Conservation (phyloP, 2,797 vertebrate genomes). For the Enteromius thamalakanensis region DNA sequence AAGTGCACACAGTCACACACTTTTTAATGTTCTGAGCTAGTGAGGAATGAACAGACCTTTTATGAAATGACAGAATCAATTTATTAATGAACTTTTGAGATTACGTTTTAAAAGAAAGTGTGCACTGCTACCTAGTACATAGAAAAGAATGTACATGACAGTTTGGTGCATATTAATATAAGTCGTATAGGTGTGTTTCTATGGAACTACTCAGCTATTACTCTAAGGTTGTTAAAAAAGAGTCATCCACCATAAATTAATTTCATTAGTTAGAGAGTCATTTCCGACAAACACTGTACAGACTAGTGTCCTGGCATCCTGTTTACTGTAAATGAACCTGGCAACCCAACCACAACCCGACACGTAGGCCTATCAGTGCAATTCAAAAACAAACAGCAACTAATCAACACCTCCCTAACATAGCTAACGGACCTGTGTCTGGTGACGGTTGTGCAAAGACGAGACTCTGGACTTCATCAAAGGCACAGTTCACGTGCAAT, state of each 20-base stretch:
- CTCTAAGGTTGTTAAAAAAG: neutral
- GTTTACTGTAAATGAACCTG: slow-evolving; percentile 7
- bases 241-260: slow-evolving; percentile 4
- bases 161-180: neutral
- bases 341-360: neutral
- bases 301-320: neutral
- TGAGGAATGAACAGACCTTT: neutral
- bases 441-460: neutral
- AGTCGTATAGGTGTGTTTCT: neutral
- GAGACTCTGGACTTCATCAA: neutral
- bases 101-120: neutral
- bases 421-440: neutral
- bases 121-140: no score
- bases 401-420: neutral
- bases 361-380: neutral
- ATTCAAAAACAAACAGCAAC: slow-evolving; percentile 3
- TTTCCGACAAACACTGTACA: neutral
- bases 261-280: neutral
- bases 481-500: neutral
- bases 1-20: neutral
- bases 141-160: neutral
- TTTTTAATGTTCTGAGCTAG: neutral
- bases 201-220: neutral
- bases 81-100: no score
- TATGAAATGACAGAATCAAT: neutral